Evolutionary conservation across 2,888 invertebrate species (phyloP).

Genomic region (Drosophila acutilabella): DNA sequence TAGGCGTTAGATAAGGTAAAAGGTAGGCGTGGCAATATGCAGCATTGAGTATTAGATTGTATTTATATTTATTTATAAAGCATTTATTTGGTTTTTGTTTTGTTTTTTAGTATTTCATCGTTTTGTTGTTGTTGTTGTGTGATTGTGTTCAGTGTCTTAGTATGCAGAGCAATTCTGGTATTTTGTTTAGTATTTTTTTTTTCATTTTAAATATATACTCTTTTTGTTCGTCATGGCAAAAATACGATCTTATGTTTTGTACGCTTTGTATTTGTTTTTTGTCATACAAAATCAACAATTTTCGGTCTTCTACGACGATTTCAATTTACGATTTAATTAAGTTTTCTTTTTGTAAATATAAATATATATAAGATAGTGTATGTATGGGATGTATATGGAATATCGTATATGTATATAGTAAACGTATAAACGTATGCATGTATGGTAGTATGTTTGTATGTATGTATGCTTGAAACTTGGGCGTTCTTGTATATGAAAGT

Average conservation of each 20-base stretch:
- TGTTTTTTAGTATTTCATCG: conserved; percentile 16
- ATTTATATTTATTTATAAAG: conserved; percentile 36
- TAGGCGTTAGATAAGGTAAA: conserved; percentile 66
- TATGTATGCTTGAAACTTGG: conserved; percentile 42
- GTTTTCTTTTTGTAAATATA: conserved; percentile 28
- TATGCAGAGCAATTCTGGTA: conserved; percentile 48
- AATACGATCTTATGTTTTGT: conserved; percentile 51
- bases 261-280: conserved; percentile 27
- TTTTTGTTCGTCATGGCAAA: conserved; percentile 50
- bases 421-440: conserved; percentile 32
- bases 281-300: conserved; percentile 55
- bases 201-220: conserved; percentile 11
- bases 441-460: conserved; percentile 29
- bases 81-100: conserved; percentile 27
- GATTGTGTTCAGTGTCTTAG: conserved; percentile 19
- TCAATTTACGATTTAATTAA: conserved; percentile 2
- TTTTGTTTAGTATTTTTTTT: conserved; percentile 27
- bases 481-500: conserved; percentile 59
- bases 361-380: conserved; percentile 6
- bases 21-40: conserved; percentile 68
- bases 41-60: conserved; percentile 57
- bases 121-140: conserved; percentile 13
- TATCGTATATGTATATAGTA: conserved; percentile 20
- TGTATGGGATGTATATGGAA: conserved; percentile 30
- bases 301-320: conserved; percentile 22